Evolutionary conservation across 2,888 invertebrate genomes (phyloP), one percentile per base, ranked within the genome.

Genomic region (Drosophila stalkeri): DNA sequence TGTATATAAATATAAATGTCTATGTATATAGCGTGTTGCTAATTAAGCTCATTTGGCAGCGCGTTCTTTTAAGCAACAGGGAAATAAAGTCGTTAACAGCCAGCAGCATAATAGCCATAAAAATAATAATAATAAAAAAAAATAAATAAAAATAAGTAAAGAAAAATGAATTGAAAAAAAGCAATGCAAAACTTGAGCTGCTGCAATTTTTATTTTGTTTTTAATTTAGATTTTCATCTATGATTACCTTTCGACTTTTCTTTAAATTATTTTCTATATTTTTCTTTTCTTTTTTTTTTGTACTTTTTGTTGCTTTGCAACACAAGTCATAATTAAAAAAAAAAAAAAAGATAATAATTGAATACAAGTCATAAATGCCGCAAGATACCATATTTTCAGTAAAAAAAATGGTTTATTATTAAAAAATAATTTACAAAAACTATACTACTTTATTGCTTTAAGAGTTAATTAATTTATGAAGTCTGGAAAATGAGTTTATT

Each of bases 141-240:
- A 44, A 41, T 11, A 0, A 20, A 27, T 55, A 64, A 41, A 16
- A 51, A 16, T 47, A 27, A 11, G 6, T 64, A n/a, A n/a, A 2
- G n/a, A 16, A 63, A 54, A 39, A 52, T 12, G 7, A 46, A 39
- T 18, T 8, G 20, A 56, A 23, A 56, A 23, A 41, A 54, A 31
- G 73, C 83, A 90, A 90, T 91, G 91, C 91, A 89, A 90, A 91
- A 91, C 73, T 84, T 76, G 78, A 81, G 64, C 31, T 51, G 20
- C 37, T 56, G 61, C 52, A 31, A 51, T 61, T 72, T 44, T 18
- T 47, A 43, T 20, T 64, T 64, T 61, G 16, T 52, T 33, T 55
- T 49, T 27, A 47, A 16, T 51, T 51, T 12, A 18, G 12, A 31
- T 56, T 18, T 43, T 46, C 18, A 35, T 62, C 69, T 57, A 54